Conservation (phyloP, 2,113 vertebrate species). For the Anhinga rufa region DNA sequence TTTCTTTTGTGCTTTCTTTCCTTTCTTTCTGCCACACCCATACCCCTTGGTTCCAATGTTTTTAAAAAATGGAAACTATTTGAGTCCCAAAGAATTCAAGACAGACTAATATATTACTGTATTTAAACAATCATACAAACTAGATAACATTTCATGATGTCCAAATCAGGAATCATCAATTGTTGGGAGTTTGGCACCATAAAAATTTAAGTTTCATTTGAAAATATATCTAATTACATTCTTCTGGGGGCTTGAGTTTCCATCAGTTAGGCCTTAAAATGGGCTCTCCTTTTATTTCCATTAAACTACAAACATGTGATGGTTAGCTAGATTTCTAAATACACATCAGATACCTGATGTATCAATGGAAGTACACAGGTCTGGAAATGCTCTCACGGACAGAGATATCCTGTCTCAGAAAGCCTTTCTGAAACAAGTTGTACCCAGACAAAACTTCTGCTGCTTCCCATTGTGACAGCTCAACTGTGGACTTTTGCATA, state of each 20-base stretch:
- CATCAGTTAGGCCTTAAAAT: not conserved
- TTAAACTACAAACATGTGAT: not conserved
- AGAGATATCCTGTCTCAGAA: not conserved
- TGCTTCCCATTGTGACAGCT: not conserved
- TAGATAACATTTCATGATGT: not conserved
- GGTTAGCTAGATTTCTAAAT: not conserved
- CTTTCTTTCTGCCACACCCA: not conserved
- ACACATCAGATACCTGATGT: not conserved
- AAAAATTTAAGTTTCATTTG: not conserved
- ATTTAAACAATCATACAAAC: not conserved
- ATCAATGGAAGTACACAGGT: not conserved
- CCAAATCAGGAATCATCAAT: not conserved
- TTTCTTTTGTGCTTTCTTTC: not conserved
- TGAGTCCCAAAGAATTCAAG: not conserved
- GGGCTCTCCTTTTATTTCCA: not conserved
- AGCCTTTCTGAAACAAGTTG: not conserved
- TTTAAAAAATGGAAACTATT: not conserved
- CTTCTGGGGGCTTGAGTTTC: not conserved
- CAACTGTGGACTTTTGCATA: not conserved
- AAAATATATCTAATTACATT: not conserved
- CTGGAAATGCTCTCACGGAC: not conserved
- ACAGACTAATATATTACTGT: not conserved
- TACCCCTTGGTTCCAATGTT: not conserved
- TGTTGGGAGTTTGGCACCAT: not conserved
- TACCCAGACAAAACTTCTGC: not conserved